Evolutionary conservation across 53 echinoderm and acorn worm species (phyloP), one percentile per base, ranked within the genome.

Genomic region (Mesocentrotus franciscanus): DNA sequence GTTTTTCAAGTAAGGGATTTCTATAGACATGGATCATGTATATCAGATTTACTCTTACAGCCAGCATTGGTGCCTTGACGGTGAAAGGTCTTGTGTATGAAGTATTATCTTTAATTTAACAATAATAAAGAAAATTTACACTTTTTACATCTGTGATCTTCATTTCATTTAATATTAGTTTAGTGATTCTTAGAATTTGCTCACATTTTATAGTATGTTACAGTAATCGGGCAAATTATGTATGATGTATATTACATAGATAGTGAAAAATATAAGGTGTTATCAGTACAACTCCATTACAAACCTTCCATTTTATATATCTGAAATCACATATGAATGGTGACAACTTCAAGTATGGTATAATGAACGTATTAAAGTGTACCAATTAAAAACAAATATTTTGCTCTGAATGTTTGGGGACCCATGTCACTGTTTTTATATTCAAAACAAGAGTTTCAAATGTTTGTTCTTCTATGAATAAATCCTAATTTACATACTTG

Each of bases 11-110:
- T 18, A 12, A 42, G 9, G 9, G 49, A 49, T 20, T 39, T 29
- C 13, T 20, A 42, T 16, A 42, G 81, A 22, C 36, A 42, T 18
- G 8, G 16, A 81, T 81, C 81, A 81, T 81, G 76, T 20, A 22
- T 20, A 20, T 81, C 81, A 39, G 36, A n/a, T 33, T 57, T n/a
- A 56, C 58, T 87, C 87, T 59, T 87, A 26, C 15, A 58, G 14
- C 58, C 27, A 27, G 17, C 58, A 58, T 57, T 87, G 26, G 87
- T 87, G 87, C 87, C 87, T 87, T 87, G 39, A 57, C 57, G 27
- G 17, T 12, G 27, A 3, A 57, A 57, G n/a, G 29, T 59, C 39
- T 29, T 81, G 42, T 81, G 33, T 20, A 81, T 81, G 18, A 20
- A 81, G 81, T 81, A 81, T 42, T 81, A 18, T 42, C 5, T 81